Evolutionary conservation across 2,797 vertebrate genomes (phyloP).

Genomic region (Columba guinea): DNA sequence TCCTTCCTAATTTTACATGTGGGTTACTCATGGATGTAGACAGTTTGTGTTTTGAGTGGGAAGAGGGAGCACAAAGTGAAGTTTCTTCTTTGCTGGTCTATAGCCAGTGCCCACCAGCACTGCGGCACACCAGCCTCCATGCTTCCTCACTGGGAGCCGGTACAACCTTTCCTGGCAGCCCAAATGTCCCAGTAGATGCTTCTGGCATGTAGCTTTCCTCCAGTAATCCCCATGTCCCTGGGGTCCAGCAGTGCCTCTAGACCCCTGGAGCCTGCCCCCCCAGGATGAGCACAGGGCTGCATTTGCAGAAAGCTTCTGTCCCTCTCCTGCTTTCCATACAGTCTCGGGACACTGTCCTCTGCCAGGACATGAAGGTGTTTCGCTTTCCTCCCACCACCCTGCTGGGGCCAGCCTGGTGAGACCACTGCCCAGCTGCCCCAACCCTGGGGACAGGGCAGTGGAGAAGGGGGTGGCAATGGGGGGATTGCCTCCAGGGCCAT

Average conservation of each 20-base stretch:
- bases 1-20: background rate
- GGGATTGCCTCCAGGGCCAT: background rate
- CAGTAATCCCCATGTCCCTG: background rate
- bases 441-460: background rate
- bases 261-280: background rate
- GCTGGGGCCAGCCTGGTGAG: background rate
- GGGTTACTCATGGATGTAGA: background rate
- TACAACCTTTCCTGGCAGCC: background rate
- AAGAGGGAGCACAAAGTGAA: background rate
- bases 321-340: fast-evolving
- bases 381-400: background rate
- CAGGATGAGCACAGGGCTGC: fast-evolving
- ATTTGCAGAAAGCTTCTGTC: background rate
- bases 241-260: background rate
- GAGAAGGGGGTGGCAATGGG: background rate
- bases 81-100: background rate
- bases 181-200: background rate
- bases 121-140: background rate
- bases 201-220: background rate
- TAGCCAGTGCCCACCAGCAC: background rate
- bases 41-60: background rate
- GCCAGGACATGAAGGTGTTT: background rate
- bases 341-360: background rate
- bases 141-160: fast-evolving
- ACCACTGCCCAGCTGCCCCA: background rate